Conservation (phyloP, 2,888 invertebrate genomes). For the Hermaeophaga mercurialis region DNA sequence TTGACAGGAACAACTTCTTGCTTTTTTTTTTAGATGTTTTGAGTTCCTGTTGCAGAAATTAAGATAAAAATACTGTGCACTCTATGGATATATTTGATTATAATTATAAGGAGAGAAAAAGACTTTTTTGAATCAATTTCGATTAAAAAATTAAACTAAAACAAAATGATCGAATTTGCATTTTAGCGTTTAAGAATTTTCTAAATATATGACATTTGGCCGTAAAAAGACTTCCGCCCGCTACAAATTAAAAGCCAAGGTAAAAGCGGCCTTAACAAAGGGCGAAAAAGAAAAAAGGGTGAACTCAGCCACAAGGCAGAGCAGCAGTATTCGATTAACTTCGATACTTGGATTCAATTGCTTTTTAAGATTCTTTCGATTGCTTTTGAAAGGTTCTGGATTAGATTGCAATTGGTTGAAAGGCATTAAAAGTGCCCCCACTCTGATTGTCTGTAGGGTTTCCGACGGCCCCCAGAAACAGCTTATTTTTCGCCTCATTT, state of each 20-base stretch:
- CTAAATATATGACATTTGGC: not conserved
- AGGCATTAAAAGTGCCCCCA: conserved; percentile 55
- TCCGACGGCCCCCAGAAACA: conserved; percentile 44
- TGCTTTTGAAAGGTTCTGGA: conserved; percentile 58
- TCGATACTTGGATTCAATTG: conserved; percentile 57
- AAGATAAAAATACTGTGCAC: no score
- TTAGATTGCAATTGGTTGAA: conserved; percentile 58
- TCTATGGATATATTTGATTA: no score
- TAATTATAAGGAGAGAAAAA: no score
- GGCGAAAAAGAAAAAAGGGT: conserved; percentile 15
- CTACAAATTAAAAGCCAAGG: conserved; percentile 7
- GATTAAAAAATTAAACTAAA: no score
- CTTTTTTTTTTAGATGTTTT: no score
- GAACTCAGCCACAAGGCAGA: conserved; percentile 14
- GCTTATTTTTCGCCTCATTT: conserved; percentile 59
- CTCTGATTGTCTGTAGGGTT: conserved; percentile 32
- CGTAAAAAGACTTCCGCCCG: not conserved
- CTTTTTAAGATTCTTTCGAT: conserved; percentile 58
- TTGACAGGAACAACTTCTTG: no score
- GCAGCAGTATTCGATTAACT: conserved; percentile 54
- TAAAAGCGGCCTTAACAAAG: conserved; percentile 6
- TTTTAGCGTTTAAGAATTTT: no score
- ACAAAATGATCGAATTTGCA: no score
- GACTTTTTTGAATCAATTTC: no score
- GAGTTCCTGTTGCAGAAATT: no score